Conservation (phyloP, 1,140 invertebrate species). For the Psix sp. region DNA sequence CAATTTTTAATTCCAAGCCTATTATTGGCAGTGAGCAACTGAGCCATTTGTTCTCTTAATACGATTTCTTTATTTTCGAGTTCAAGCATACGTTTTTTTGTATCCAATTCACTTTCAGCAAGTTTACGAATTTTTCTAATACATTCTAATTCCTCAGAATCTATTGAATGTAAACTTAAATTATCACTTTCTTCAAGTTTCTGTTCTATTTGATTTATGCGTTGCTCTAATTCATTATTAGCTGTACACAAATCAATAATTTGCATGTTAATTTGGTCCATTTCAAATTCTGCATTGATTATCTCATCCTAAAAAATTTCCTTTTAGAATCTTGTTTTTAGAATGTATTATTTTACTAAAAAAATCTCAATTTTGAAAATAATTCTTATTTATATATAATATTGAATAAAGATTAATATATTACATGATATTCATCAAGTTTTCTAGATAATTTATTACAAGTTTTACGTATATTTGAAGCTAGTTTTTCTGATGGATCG, state of each 20-base stretch:
- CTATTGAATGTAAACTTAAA: constrained; percentile 64
- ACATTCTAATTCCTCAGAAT: constrained; percentile 67
- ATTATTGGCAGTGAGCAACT: constrained; percentile 32
- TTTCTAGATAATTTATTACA: constrained; percentile 61
- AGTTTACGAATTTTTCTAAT: constrained; percentile 65
- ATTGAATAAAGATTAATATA: constrained; percentile 4
- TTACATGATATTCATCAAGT: constrained; percentile 71
- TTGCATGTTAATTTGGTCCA: constrained; percentile 66
- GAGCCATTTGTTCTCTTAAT: constrained; percentile 64
- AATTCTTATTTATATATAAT: background rate
- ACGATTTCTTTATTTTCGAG: constrained; percentile 63
- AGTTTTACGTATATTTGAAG: constrained; percentile 43
- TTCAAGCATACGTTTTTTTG: constrained; percentile 65
- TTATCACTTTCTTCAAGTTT: constrained; percentile 42
- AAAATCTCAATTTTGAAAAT: background rate
- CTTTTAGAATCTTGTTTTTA: background rate
- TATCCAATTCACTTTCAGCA: constrained; percentile 63
- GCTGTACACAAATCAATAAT: constrained; percentile 61
- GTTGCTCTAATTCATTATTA: constrained; percentile 65
- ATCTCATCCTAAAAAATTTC: constrained; percentile 68
- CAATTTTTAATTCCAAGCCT: no score
- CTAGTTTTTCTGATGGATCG: constrained; percentile 64
- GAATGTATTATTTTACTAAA: no score
- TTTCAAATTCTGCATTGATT: constrained; percentile 66
- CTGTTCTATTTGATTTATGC: constrained; percentile 53